Conservation (phyloP, 2,797 vertebrate species). For the Varecia variegata region DNA sequence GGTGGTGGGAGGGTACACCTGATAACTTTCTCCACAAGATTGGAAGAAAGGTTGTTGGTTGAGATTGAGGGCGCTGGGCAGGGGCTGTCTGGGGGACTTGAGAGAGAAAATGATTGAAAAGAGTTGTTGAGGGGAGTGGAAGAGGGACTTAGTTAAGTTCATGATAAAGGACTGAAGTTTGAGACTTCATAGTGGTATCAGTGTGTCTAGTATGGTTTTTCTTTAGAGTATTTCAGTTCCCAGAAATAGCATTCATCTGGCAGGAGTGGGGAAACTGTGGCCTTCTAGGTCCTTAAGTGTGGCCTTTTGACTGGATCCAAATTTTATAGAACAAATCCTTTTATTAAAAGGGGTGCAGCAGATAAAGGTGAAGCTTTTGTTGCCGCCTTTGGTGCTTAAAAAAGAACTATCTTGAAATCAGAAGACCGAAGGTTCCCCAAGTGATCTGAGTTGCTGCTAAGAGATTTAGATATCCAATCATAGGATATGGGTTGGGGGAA, state of each 20-base stretch:
- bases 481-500: not conserved
- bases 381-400: too few species aligned
- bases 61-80: not conserved
- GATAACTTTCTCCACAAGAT: not conserved
- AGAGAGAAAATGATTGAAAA: slow-evolving; percentile 13
- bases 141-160: not conserved
- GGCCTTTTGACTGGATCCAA: too few species aligned
- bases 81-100: not conserved
- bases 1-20: not conserved
- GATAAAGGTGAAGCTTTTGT: too few species aligned
- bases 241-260: not conserved
- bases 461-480: not conserved
- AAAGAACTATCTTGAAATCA: too few species aligned
- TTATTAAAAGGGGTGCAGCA: too few species aligned
- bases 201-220: not conserved
- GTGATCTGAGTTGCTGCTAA: not conserved
- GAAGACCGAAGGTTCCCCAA: not conserved
- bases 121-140: not conserved
- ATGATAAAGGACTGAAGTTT: not conserved
- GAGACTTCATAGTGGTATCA: not conserved
- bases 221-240: not conserved
- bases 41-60: not conserved
- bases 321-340: too few species aligned
- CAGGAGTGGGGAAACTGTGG: too few species aligned
- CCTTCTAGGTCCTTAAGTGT: too few species aligned